Conservation (phyloP, 2,797 vertebrate genomes). For the Sebastes steindachneri region DNA sequence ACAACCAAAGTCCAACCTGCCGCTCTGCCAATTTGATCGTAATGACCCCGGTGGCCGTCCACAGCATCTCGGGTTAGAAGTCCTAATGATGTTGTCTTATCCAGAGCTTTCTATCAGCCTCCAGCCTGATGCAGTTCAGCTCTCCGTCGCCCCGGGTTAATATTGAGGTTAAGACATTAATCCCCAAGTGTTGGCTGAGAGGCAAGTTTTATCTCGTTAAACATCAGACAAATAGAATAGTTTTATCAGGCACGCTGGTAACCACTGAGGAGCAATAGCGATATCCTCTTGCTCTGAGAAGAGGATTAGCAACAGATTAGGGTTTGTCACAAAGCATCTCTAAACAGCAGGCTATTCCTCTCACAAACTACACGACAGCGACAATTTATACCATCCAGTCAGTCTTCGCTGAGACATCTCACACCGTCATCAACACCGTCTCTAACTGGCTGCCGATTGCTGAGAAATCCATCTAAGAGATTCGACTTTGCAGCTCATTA, state of each 20-base stretch:
- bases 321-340: slow-evolving; percentile 60
- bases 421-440: background rate
- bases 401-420: slow-evolving; percentile 13
- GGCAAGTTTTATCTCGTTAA: slow-evolving; percentile 54
- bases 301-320: slow-evolving; percentile 75
- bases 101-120: slow-evolving; percentile 12
- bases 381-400: slow-evolving; percentile 25
- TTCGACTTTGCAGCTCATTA: slow-evolving; percentile 66
- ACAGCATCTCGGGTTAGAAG: background rate
- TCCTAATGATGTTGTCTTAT: slow-evolving; percentile 36
- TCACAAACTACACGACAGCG: slow-evolving; percentile 2
- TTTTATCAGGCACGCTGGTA: slow-evolving; percentile 44
- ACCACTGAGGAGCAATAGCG: slow-evolving; percentile 36
- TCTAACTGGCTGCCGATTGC: slow-evolving; percentile 29
- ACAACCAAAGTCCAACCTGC: background rate
- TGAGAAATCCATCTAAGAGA: slow-evolving; percentile 62
- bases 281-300: slow-evolving; percentile 55
- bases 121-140: background rate
- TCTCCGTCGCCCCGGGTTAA: background rate
- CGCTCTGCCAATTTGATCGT: background rate
- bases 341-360: slow-evolving; percentile 47
- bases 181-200: slow-evolving; percentile 37
- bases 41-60: background rate
- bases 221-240: slow-evolving; percentile 54
- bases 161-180: slow-evolving; percentile 46